Evolutionary conservation across 2,888 invertebrate genomes (phyloP).

Genomic region (Pristionchus entomophagus): DNA sequence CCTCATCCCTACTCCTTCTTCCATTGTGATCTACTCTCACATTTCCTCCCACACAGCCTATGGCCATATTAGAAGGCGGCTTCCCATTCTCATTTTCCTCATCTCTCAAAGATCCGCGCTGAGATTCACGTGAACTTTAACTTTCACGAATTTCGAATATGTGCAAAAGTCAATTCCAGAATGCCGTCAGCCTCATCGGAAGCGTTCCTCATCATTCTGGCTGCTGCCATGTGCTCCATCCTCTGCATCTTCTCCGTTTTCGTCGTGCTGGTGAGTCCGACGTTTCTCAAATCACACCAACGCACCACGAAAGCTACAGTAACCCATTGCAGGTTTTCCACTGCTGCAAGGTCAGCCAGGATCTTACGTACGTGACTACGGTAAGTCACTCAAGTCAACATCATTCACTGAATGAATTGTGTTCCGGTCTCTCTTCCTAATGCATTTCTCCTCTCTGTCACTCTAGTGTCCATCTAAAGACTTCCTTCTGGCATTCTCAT

Average conservation of each 20-base stretch:
- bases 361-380: conserved; percentile 41
- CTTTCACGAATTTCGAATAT: background rate
- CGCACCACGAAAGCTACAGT: too few relatives aligned
- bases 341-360: conserved; percentile 45
- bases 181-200: conserved; percentile 44
- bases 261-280: conserved; percentile 43
- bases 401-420: background rate
- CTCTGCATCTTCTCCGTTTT: conserved; percentile 48
- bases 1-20: background rate
- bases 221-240: conserved; percentile 49
- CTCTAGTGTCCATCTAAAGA: background rate
- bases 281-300: conserved; percentile 3
- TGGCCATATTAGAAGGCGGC: background rate
- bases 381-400: background rate
- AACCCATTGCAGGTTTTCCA: conserved; percentile 41
- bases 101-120: conserved; percentile 1
- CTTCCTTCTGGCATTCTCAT: conserved; percentile 28
- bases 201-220: conserved; percentile 47
- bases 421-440: conserved; percentile 6
- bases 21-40: conserved; percentile 30
- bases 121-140: background rate
- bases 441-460: background rate
- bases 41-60: conserved; percentile 36
- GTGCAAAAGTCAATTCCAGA: background rate
- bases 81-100: background rate